A percentile compares a stretch with the other conserved stretches of the same genome.
Conservation (phyloP, 1,140 invertebrate species). For the Penaeus japonicus region DNA sequence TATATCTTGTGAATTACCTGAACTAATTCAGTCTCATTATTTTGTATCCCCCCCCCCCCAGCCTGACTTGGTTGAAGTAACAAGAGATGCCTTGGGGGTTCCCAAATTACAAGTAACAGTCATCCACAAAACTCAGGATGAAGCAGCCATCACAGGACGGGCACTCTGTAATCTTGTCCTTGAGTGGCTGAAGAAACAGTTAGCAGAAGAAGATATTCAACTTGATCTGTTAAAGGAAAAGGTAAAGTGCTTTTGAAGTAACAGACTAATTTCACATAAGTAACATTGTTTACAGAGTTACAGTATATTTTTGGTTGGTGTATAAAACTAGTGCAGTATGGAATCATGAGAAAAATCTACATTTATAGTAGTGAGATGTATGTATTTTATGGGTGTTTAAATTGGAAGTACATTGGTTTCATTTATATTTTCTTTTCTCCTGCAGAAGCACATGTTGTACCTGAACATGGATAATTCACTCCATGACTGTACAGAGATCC, state of each 20-base stretch:
- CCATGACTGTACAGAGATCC: slow-evolving; percentile 80
- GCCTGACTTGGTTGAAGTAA: slow-evolving; percentile 54
- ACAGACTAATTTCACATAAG: too few species aligned
- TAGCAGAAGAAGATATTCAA: slow-evolving; percentile 66
- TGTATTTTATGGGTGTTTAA: neutral
- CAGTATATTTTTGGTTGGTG: too few species aligned
- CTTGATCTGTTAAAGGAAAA: slow-evolving; percentile 66
- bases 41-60: neutral
- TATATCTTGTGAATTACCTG: too few species aligned
- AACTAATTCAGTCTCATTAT: neutral
- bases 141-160: slow-evolving; percentile 69
- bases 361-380: neutral
- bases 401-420: neutral
- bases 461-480: slow-evolving; percentile 77
- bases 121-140: slow-evolving; percentile 71
- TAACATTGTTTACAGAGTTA: too few species aligned
- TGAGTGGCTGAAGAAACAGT: slow-evolving; percentile 73
- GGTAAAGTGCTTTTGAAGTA: slow-evolving; percentile 56
- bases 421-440: slow-evolving; percentile 46
- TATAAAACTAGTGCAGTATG: too few species aligned
- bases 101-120: slow-evolving; percentile 75
- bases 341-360: too few species aligned
- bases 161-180: slow-evolving; percentile 74
- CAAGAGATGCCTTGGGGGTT: slow-evolving; percentile 68
- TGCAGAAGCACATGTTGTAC: slow-evolving; percentile 79